Conservation (phyloP, 2,888 invertebrate genomes). For the Electrophaes corylata region DNA sequence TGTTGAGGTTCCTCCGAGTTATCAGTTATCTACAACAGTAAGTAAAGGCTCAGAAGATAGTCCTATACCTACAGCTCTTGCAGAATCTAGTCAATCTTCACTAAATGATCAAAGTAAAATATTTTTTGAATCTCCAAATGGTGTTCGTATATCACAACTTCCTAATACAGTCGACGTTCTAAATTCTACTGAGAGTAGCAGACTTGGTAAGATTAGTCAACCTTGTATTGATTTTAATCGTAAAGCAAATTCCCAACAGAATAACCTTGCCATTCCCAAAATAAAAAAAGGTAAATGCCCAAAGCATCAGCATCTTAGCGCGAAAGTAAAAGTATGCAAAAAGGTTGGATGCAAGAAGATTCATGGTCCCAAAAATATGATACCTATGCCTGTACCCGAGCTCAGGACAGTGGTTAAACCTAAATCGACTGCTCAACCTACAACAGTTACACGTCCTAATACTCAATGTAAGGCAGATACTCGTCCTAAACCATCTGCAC, state of each 20-base stretch:
- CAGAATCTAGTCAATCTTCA: not conserved
- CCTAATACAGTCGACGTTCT: not conserved
- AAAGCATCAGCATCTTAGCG: not conserved
- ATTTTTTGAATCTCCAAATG: constrained; percentile 6
- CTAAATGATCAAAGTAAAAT: constrained; percentile 1
- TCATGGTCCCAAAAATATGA: not conserved
- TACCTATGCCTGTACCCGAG: not conserved
- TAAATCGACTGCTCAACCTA: not conserved
- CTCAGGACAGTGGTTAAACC: not conserved
- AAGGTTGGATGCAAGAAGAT: not conserved
- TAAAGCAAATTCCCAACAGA: not conserved
- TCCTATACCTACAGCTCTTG: not conserved
- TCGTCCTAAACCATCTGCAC: not conserved
- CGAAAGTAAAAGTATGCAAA: not conserved
- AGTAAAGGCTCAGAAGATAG: not conserved
- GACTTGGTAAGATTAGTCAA: not conserved
- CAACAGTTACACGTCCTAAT: not conserved
- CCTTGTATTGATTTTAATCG: not conserved
- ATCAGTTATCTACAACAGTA: not conserved
- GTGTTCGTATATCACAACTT: constrained; percentile 3
- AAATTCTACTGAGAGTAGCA: not conserved
- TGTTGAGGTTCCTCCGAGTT: constrained; percentile 3
- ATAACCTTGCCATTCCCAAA: not conserved
- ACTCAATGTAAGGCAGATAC: not conserved
- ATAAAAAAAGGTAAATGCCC: not conserved